These are phyloP conservation scores for Mohoua ochrocephala DNA, from an alignment of 2,113 vertebrate species.

Conservation along the genomic window DNA sequence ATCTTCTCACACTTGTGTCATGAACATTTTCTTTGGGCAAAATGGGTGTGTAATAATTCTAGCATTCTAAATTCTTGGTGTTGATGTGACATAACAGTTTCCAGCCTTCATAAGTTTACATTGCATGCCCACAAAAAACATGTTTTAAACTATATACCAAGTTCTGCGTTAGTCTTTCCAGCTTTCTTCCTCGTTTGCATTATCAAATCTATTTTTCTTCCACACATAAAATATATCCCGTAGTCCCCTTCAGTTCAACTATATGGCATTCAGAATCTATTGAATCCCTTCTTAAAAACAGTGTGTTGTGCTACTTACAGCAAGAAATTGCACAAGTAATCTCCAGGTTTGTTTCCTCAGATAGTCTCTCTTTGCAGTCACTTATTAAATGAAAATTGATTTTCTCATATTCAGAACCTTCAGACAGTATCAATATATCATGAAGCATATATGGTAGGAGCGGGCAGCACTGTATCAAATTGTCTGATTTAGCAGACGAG, in stretches of 20 bases:
- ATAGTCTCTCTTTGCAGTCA: background rate
- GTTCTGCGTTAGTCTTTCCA: background rate
- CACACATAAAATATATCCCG: background rate
- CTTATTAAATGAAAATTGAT: background rate
- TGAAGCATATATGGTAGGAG: background rate
- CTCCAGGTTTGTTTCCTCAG: background rate
- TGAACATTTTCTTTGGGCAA: background rate
- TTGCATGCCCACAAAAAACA: background rate
- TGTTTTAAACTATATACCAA: background rate
- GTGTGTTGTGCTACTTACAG: background rate
- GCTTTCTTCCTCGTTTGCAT: background rate
- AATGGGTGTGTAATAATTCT: background rate
- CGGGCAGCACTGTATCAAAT: background rate
- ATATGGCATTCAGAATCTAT: background rate
- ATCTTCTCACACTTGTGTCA: background rate
- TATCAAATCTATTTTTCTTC: background rate
- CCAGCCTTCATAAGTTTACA: background rate
- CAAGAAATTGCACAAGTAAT: background rate
- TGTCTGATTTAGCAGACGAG: background rate
- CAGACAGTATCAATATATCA: background rate
- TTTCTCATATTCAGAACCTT: background rate
- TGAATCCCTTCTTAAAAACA: background rate
- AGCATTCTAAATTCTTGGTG: background rate
- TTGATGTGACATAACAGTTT: background rate
- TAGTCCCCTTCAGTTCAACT: background rate